A percentile compares a stretch with the other conserved stretches of the same genome.
These are phyloP conservation scores for Pantelozetes paolii DNA, from an alignment of 2,888 invertebrate species.

Conservation along the genomic window DNA sequence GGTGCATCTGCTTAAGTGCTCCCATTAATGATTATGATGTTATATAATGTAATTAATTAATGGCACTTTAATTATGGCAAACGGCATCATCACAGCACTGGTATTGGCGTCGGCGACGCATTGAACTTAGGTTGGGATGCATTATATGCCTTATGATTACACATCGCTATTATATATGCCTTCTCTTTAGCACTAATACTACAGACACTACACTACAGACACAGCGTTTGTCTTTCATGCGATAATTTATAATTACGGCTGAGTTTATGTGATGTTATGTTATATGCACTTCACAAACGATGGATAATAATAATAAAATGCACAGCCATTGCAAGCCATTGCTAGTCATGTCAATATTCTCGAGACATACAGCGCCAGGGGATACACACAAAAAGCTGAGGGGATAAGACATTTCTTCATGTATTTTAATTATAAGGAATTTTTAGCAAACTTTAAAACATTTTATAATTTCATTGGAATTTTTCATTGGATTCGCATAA, in stretches of 20 bases:
- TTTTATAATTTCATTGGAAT: constrained; percentile 35
- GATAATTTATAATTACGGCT: constrained; percentile 35
- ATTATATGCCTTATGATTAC: constrained; percentile 13
- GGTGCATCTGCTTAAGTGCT: neutral
- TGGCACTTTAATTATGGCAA: constrained; percentile 33
- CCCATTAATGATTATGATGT: constrained; percentile 33
- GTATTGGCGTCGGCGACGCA: constrained; percentile 34
- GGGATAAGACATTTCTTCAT: constrained; percentile 25
- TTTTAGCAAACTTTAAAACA: constrained; percentile 17
- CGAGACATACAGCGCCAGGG: constrained; percentile 33
- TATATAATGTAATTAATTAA: constrained; percentile 35
- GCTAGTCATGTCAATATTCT: constrained; percentile 34
- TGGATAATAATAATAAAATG: constrained; percentile 35
- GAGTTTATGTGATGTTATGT: constrained; percentile 15
- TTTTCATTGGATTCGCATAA: too few relatives aligned
- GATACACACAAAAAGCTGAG: constrained; percentile 2
- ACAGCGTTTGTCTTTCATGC: constrained; percentile 33
- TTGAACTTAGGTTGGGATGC: constrained; percentile 6
- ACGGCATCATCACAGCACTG: constrained; percentile 23
- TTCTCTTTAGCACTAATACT: neutral
- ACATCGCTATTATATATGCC: neutral
- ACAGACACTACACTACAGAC: neutral
- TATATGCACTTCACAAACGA: constrained; percentile 22
- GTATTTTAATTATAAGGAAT: constrained; percentile 36
- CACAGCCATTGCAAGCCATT: neutral